Evolutionary conservation across 2,888 invertebrate species (phyloP).

Genomic region (Drosophila nr. perissopoda): DNA sequence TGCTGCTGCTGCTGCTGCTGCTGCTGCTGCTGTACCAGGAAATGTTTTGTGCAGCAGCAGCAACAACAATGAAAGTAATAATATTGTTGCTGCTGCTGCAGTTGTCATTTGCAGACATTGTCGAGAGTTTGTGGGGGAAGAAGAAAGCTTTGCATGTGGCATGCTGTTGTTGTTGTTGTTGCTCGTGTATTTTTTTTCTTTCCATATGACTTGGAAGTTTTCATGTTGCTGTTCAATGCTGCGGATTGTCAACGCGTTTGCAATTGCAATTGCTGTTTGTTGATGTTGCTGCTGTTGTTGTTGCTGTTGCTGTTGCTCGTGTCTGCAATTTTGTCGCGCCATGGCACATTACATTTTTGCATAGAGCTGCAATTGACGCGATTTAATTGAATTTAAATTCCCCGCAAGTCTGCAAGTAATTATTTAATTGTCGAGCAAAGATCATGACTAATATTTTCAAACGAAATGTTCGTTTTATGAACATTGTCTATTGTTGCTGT

Average conservation of each 20-base stretch:
- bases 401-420: conserved; percentile 35
- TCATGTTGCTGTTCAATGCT: conserved; percentile 53
- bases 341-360: conserved; percentile 22
- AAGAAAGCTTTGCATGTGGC: conserved; percentile 57
- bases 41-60: conserved; percentile 58
- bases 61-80: conserved; percentile 57
- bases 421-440: conserved; percentile 9
- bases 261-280: conserved; percentile 35
- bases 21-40: conserved; percentile 60
- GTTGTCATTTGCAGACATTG: conserved; percentile 48
- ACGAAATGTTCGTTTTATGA: background rate
- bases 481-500: background rate
- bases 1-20: conserved; percentile 26
- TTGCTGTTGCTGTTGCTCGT: conserved; percentile 8
- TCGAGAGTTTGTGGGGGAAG: conserved; percentile 6
- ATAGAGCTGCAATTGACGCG: conserved; percentile 22
- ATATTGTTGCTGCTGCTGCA: conserved; percentile 56
- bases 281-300: conserved; percentile 10
- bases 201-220: conserved; percentile 63
- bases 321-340: conserved; percentile 38
- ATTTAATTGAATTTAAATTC: conserved; percentile 43
- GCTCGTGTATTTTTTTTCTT: conserved; percentile 19
- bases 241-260: conserved; percentile 66
- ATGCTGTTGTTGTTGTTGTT: conserved; percentile 37
- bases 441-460: conserved; percentile 8